Base-by-base conservation (phyloP, 2,888 invertebrate genomes). In the Yponomeuta evonymella region DNA sequence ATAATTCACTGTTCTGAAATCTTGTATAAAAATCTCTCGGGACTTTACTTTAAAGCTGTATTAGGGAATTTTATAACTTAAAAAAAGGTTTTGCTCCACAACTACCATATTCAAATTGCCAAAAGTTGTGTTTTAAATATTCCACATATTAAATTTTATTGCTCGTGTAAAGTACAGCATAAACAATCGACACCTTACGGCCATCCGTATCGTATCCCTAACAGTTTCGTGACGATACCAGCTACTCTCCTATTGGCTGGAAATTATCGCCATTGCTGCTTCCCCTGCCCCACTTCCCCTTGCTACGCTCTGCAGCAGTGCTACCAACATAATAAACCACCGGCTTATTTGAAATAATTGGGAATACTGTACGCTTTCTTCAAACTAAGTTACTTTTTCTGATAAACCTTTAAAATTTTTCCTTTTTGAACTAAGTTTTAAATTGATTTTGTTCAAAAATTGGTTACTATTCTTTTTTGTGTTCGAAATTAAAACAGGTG, bases 231-330 rank as follows among this genome's bases (percentile, higher is more conserved):
- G 68, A 23, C n/a, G 67, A 36, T 70, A 11, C 10, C 58, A 75
- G 75, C 78, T 71, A 73, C 72, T 72, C 74, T 77, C 80, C 78
- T 81, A 89, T 89, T 89, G 89, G 89, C 78, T 70, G 79, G 69
- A 69, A 71, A 70, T 67, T 70, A 70, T 72, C 77, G 78, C 80
- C 81, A 79, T 81, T 72, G 76, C 86, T 36, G 36, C 30, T 69
- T 69, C 68, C 68, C 68, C 68, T 29, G 23, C 48, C 68, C 68
- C 51, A 58, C 51, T 58, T 36, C 70, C 36, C 63, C 63, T 12
- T 33, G n/a, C 23, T 48, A n/a, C 2, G 2, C 15, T 9, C 48
- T 15, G 43, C 8, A 10, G 62, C 84, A 69, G 29, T 72, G 73
- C 74, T 74, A 78, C 85, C 90, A 90, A 88, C 85, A 62, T 78